Conservation (phyloP, 2,888 invertebrate species). For the Ptychoptera albimana region DNA sequence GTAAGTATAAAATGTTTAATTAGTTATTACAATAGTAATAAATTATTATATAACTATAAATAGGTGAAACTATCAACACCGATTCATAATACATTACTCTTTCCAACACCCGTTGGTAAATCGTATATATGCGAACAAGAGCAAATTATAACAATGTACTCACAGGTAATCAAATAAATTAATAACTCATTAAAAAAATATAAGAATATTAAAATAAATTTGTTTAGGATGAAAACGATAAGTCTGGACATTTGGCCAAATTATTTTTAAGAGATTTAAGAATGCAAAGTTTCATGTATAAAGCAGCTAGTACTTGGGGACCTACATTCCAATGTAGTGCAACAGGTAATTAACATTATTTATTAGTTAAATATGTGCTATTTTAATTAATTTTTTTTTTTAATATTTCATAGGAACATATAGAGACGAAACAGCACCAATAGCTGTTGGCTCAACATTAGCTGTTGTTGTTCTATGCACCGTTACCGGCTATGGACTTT, state of each 20-base stretch:
- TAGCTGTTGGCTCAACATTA: constrained; percentile 68
- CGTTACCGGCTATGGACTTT: constrained; percentile 65
- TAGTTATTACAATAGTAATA: too few relatives aligned
- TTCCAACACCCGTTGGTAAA: constrained; percentile 75
- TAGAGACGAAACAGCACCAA: constrained; percentile 11
- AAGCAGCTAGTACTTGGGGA: constrained; percentile 46
- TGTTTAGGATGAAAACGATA: constrained; percentile 23
- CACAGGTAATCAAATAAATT: constrained; percentile 26
- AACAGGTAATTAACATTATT: too few relatives aligned
- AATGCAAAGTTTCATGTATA: constrained; percentile 80
- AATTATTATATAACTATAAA: too few relatives aligned
- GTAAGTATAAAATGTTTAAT: too few relatives aligned
- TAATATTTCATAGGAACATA: too few relatives aligned
- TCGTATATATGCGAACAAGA: constrained; percentile 63
- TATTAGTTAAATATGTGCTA: too few relatives aligned
- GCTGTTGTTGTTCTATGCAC: constrained; percentile 72
- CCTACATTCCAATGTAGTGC: constrained; percentile 26
- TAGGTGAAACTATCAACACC: constrained; percentile 36
- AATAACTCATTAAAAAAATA: background rate
- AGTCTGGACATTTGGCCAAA: constrained; percentile 39
- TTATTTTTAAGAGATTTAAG: constrained; percentile 51
- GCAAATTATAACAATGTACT: constrained; percentile 44
- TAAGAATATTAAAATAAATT: background rate
- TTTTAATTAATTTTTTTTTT: too few relatives aligned
- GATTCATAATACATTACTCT: constrained; percentile 43